A percentile compares a stretch with the other conserved stretches of the same genome.
Evolutionary conservation across 2,797 vertebrate species (phyloP).

Genomic region (Novumbra hubbsi): DNA sequence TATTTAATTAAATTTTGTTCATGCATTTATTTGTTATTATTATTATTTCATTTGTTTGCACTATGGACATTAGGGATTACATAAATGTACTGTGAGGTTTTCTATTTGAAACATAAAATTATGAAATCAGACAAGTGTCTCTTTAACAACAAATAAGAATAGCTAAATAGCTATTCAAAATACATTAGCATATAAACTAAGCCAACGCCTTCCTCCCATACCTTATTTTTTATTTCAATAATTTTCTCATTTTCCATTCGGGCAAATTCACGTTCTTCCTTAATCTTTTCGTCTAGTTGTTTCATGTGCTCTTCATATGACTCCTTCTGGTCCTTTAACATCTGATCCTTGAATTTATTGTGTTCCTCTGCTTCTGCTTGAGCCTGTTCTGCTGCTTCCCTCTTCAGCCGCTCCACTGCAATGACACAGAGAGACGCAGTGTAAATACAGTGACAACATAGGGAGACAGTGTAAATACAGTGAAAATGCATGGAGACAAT

Average conservation of each 20-base stretch:
- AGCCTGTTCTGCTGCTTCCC: conserved; percentile 5
- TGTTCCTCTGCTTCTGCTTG: neutral
- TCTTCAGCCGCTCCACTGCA: neutral
- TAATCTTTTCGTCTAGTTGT: neutral
- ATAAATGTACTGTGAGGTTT: too few relatives aligned
- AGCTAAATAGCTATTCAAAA: too few relatives aligned
- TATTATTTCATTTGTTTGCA: too few relatives aligned
- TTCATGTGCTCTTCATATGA: neutral
- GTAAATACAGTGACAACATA: neutral
- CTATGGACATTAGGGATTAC: too few relatives aligned
- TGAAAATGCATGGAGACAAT: neutral
- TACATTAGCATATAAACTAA: too few relatives aligned
- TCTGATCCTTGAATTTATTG: neutral
- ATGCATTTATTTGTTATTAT: too few relatives aligned
- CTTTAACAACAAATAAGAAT: too few relatives aligned
- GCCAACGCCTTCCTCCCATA: neutral
- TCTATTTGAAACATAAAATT: too few relatives aligned
- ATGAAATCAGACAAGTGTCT: too few relatives aligned
- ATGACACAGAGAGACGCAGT: neutral
- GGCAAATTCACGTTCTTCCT: neutral
- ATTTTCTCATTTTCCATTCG: neutral
- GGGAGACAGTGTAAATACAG: neutral
- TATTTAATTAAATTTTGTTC: too few relatives aligned
- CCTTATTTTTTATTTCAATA: neutral
- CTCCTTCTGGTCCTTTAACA: neutral